Evolutionary conservation across 2,797 vertebrate species (phyloP), one percentile per base, ranked within the genome.

Genomic region (Cossypha heuglini): DNA sequence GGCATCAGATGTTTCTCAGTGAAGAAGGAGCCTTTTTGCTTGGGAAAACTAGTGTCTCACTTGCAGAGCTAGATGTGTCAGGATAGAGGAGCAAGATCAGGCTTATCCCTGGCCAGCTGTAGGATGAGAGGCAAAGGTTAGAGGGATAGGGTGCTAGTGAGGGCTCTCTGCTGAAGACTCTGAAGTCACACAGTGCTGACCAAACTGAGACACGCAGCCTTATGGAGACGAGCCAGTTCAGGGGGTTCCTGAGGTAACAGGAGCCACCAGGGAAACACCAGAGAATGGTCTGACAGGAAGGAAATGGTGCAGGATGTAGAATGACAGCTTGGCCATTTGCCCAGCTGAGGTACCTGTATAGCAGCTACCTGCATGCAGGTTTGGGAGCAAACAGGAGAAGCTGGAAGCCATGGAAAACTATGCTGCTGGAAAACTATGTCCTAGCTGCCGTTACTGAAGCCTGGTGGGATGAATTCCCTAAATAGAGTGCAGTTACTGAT

Each of bases 331-430:
- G 18, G 12, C 8, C 26, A 15, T 10, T 19, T 14, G 22, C 15
- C 10, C 52, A 43, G n/a, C 10, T 49, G 43, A 43, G 15, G 52
- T 37, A 52, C 21, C 28, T 51, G 31, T 28, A 18, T 22, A 37
- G 5, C 11, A 58, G 21, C 38, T 38, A 38, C 38, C 13, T 18
- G 43, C 18, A 16, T n/a, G 52, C 11, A n/a, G 37, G 0, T 0
- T 13, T 28, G n/a, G 10, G 22, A 28, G 15, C 12, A 43, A 58
- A 85, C 3, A 66, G 43, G 17, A 42, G 37, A 9, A 58, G 14
- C 15, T 66, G 28, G 26, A 84, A 42, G 15, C 15, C 18, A 51
- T 20, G 43, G 43, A 43, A 43, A 43, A 43, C 43, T 1, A 2
- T 1, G 2, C 21, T 43, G n/a, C 26, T 67, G 45, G 17, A 58